A percentile compares a stretch with the other conserved stretches of the same genome.
These are phyloP conservation scores for Agrochola circellaris DNA, from an alignment of 2,888 invertebrate species.

Conservation along the genomic window DNA sequence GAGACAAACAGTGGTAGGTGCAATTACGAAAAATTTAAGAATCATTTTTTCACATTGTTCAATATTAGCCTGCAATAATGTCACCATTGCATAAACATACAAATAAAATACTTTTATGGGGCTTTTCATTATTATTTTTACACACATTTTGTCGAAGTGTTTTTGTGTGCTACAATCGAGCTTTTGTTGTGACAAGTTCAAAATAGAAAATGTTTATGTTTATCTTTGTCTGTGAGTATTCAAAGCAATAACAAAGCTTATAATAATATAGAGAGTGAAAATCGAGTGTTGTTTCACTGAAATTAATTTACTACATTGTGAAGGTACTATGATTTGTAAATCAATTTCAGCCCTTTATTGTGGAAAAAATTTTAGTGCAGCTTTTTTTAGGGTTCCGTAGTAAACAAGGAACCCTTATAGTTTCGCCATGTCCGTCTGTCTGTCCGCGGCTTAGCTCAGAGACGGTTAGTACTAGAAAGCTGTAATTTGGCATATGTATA, in stretches of 20 bases:
- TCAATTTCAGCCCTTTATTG: neutral
- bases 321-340: neutral
- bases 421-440: too few relatives aligned
- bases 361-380: neutral
- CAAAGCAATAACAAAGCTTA: neutral
- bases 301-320: neutral
- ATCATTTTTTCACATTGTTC: too few relatives aligned
- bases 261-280: neutral
- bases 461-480: too few relatives aligned
- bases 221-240: neutral
- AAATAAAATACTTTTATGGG: neutral
- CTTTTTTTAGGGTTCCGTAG: too few relatives aligned
- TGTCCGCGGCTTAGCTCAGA: too few relatives aligned
- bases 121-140: neutral
- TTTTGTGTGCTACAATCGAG: neutral
- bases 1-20: too few relatives aligned
- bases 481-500: too few relatives aligned
- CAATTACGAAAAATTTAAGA: too few relatives aligned
- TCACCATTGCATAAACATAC: neutral
- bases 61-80: neutral
- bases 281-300: constrained; percentile 1
- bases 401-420: too few relatives aligned
- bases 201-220: constrained; percentile 11
- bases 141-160: neutral
- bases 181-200: neutral